These are phyloP conservation scores for Papilio polyxenes DNA, from an alignment of 1,140 invertebrate genomes.

Conservation along the genomic window DNA sequence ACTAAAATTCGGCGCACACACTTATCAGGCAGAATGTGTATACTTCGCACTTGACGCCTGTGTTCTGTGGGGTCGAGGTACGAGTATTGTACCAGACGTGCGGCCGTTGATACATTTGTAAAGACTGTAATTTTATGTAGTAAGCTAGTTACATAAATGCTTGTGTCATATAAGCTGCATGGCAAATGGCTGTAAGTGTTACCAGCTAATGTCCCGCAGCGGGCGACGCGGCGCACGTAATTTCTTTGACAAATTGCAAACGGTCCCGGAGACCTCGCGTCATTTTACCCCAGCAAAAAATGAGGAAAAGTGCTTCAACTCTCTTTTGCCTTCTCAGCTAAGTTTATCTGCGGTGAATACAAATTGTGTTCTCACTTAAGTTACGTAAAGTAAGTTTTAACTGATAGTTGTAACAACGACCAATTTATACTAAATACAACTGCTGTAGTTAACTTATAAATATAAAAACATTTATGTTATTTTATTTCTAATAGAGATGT, in stretches of 20 bases:
- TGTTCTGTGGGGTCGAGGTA: too few species aligned
- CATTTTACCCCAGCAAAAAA: background rate
- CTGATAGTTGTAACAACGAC: background rate
- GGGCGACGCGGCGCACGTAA: conserved; percentile 5
- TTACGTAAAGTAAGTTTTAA: background rate
- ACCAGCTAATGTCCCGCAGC: background rate
- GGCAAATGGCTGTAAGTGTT: background rate
- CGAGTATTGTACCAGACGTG: too few species aligned
- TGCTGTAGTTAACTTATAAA: background rate
- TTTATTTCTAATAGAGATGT: background rate
- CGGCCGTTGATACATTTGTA: background rate
- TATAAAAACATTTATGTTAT: too few species aligned
- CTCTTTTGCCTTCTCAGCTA: conserved; percentile 15
- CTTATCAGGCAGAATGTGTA: too few species aligned
- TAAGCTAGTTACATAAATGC: conserved; percentile 13
- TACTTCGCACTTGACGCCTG: too few species aligned
- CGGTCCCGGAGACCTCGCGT: background rate
- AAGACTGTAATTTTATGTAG: background rate
- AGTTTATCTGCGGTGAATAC: conserved; percentile 23
- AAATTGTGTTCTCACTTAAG: conserved; percentile 5
- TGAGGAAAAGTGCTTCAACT: conserved; percentile 20
- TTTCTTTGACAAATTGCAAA: conserved; percentile 25
- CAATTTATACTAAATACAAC: too few species aligned
- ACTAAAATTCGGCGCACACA: too few species aligned
- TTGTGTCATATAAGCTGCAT: background rate